These are phyloP conservation scores for Aegotheles bennettii DNA, from an alignment of 2,113 vertebrate species.

Conservation along the genomic window DNA sequence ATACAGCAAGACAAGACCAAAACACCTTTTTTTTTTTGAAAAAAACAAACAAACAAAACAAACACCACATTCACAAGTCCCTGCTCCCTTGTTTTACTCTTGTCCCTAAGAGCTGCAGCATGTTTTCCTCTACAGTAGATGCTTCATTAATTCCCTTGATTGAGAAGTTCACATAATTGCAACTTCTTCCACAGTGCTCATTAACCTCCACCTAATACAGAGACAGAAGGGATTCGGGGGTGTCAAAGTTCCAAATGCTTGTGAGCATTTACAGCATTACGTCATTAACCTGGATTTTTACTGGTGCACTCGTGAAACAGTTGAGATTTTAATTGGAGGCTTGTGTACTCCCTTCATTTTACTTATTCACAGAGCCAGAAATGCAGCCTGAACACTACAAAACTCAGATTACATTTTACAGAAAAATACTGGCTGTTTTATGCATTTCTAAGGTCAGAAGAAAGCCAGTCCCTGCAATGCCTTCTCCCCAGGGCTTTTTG, in stretches of 20 bases:
- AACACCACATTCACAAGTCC: background rate
- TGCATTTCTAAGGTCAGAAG: background rate
- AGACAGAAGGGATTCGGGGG: background rate
- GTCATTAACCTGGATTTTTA: background rate
- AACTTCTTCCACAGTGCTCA: background rate
- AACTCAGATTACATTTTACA: background rate
- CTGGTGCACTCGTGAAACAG: background rate
- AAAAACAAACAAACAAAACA: background rate
- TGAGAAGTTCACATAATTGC: background rate
- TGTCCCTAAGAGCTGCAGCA: slow-evolving; percentile 18
- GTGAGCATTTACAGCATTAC: background rate
- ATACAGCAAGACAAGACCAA: background rate
- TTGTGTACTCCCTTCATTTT: background rate
- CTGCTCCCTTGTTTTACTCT: background rate
- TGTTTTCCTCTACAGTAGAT: background rate
- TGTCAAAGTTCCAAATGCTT: background rate
- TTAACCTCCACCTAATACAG: background rate
- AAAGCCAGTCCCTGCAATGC: background rate
- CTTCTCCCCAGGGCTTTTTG: background rate
- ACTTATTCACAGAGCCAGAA: background rate
- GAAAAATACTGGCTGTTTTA: background rate
- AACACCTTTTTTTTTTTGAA: background rate
- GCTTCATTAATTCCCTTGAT: background rate
- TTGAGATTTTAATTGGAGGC: background rate
- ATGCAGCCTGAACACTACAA: background rate